These are phyloP conservation scores for Napeogenes inachia DNA, from an alignment of 2,888 invertebrate genomes.

Conservation along the genomic window DNA sequence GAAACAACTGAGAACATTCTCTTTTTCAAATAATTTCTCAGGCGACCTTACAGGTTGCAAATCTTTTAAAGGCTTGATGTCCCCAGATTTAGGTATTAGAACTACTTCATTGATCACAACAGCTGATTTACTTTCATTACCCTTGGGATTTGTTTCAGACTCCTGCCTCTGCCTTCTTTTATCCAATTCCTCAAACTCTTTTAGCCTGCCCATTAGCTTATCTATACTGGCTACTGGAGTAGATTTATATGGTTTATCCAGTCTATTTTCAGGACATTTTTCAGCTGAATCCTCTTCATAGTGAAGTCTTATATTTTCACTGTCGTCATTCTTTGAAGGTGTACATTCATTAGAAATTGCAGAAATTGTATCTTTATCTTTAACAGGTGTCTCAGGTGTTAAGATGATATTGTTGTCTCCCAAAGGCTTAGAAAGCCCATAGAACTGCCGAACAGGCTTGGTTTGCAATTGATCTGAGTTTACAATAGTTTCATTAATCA, in stretches of 20 bases:
- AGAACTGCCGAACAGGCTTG: constrained; percentile 59
- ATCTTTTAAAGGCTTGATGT: constrained; percentile 67
- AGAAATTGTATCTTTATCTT: constrained; percentile 52
- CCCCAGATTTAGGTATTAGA: constrained; percentile 67
- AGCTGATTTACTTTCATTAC: constrained; percentile 56
- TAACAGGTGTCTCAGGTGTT: constrained; percentile 59
- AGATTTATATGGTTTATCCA: constrained; percentile 60
- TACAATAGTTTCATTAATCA: constrained; percentile 37
- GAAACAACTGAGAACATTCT: constrained; percentile 71
- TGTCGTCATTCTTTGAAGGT: constrained; percentile 64
- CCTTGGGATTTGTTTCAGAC: constrained; percentile 51
- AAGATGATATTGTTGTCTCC: constrained; percentile 58
- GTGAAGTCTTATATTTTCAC: constrained; percentile 67
- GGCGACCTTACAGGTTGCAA: constrained; percentile 66
- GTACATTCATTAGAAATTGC: constrained; percentile 54
- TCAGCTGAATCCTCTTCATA: constrained; percentile 68
- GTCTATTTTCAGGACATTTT: constrained; percentile 54
- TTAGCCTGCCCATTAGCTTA: constrained; percentile 71
- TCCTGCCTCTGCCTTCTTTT: constrained; percentile 68
- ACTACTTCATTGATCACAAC: constrained; percentile 74
- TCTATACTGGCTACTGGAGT: constrained; percentile 66
- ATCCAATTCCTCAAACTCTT: constrained; percentile 72
- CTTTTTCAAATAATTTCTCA: constrained; percentile 66
- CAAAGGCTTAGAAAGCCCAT: constrained; percentile 58
- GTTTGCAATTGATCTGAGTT: constrained; percentile 50